phyloP scores from a whole-genome alignment of 2,113 vertebrate genomes.

The Monarcha castaneiventris region DNA sequence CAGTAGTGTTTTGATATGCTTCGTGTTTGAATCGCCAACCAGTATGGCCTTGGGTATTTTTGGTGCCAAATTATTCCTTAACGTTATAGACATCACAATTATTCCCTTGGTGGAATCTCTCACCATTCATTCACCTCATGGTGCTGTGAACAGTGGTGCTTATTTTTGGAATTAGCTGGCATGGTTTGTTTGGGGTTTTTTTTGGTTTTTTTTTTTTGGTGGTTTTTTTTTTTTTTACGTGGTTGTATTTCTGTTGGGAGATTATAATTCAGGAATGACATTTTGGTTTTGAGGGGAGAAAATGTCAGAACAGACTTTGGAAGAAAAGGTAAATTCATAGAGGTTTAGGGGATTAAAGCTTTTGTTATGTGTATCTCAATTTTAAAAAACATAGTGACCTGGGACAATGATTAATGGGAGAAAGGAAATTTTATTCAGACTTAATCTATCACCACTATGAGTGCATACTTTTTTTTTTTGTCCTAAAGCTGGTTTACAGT shows the following conservation, averaged over 20 bases:
- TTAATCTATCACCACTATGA: neutral
- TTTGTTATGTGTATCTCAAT: neutral
- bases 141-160: slow-evolving; percentile 2
- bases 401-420: neutral
- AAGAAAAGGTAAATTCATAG: slow-evolving; percentile 22
- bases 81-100: slow-evolving; percentile 29
- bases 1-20: slow-evolving; percentile 85
- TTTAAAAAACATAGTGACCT: neutral
- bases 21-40: slow-evolving; percentile 75
- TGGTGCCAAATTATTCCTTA: slow-evolving; percentile 65
- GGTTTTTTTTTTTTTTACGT: neutral
- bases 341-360: neutral
- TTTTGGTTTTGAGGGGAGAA: slow-evolving; percentile 12
- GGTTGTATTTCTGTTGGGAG: slow-evolving; percentile 9
- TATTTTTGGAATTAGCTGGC: slow-evolving; percentile 41
- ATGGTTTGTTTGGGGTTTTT: neutral
- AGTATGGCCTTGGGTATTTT: slow-evolving; percentile 53
- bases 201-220: neutral
- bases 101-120: slow-evolving; percentile 74
- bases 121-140: slow-evolving; percentile 33
- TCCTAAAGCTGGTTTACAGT: neutral
- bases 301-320: slow-evolving; percentile 4
- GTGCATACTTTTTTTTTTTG: neutral
- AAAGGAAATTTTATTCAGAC: neutral
- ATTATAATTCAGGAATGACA: slow-evolving; percentile 30